Evolutionary conservation across 2,797 vertebrate species (phyloP).

Genomic region (Zenarchopterus dispar): DNA sequence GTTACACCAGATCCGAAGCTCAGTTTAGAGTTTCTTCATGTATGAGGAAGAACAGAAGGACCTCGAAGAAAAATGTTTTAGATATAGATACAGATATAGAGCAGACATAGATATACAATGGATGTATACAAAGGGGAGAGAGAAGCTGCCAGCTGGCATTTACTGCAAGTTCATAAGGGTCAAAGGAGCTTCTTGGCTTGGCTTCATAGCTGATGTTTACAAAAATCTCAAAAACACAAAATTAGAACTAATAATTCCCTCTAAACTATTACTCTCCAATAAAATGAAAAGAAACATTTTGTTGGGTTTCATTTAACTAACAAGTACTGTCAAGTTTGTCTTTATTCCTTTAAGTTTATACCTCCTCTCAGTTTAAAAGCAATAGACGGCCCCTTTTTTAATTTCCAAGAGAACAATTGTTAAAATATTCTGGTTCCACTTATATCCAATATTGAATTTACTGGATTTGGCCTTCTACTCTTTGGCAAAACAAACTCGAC

Average conservation of each 20-base stretch:
- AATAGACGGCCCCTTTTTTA: background rate
- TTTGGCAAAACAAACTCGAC: slow-evolving; percentile 59
- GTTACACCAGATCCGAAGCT: slow-evolving; percentile 79
- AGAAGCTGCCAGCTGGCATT: too few species aligned
- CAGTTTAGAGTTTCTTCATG: slow-evolving; percentile 77
- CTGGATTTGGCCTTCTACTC: slow-evolving; percentile 45
- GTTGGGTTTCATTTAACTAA: slow-evolving; percentile 3
- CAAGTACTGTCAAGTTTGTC: slow-evolving; percentile 4
- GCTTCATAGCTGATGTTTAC: slow-evolving; percentile 3
- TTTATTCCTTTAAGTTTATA: slow-evolving; percentile 31
- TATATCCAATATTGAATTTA: slow-evolving; percentile 53
- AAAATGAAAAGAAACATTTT: slow-evolving; percentile 4
- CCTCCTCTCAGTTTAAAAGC: slow-evolving; percentile 22
- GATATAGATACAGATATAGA: too few species aligned
- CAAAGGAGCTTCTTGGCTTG: slow-evolving; percentile 11
- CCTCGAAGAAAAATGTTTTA: slow-evolving; percentile 6
- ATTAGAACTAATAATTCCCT: background rate
- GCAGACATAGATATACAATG: too few species aligned
- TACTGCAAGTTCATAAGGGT: too few species aligned
- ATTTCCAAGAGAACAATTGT: slow-evolving; percentile 32
- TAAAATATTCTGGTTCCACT: slow-evolving; percentile 62
- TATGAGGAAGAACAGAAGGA: slow-evolving; percentile 65
- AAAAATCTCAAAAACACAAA: background rate
- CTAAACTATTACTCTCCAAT: background rate
- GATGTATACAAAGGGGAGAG: too few species aligned